Percentiles rank a stretch among this genome's conserved stretches.
Evolutionary conservation across 2,113 vertebrate genomes (phyloP).

Genomic region (Accipiter cooperii): DNA sequence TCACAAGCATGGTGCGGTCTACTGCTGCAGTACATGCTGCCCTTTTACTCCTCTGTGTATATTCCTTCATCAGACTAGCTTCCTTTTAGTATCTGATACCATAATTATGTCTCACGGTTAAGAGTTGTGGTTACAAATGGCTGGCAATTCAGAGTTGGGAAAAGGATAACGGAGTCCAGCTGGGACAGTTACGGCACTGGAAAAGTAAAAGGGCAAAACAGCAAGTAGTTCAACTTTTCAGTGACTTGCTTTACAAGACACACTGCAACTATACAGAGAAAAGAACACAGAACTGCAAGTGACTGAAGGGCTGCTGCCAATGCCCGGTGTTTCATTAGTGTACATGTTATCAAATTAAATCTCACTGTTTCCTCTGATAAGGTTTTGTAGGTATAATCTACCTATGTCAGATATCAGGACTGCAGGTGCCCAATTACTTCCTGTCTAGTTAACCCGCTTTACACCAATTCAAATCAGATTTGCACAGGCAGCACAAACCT

Average conservation of each 20-base stretch:
- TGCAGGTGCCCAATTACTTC: background rate
- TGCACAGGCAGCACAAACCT: background rate
- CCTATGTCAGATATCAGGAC: background rate
- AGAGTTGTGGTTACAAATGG: background rate
- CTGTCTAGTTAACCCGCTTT: background rate
- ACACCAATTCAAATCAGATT: background rate
- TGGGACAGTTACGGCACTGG: rapidly evolving
- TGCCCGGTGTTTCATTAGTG: background rate
- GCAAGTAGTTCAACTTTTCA: background rate
- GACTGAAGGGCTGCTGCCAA: background rate
- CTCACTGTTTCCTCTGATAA: background rate
- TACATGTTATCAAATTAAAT: background rate
- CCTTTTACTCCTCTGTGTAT: background rate
- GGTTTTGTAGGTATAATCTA: background rate
- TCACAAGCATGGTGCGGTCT: background rate
- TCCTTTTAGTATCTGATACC: background rate
- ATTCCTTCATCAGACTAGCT: background rate
- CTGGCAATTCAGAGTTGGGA: background rate
- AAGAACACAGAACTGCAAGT: background rate
- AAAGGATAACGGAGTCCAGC: background rate
- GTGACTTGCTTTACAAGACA: background rate
- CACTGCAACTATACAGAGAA: background rate
- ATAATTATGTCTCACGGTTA: background rate
- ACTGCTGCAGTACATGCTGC: background rate
- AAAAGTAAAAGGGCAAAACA: background rate